Evolutionary conservation across 2,888 invertebrate genomes (phyloP), one percentile per base, ranked within the genome.

Genomic region (Sylvicola cinctus): DNA sequence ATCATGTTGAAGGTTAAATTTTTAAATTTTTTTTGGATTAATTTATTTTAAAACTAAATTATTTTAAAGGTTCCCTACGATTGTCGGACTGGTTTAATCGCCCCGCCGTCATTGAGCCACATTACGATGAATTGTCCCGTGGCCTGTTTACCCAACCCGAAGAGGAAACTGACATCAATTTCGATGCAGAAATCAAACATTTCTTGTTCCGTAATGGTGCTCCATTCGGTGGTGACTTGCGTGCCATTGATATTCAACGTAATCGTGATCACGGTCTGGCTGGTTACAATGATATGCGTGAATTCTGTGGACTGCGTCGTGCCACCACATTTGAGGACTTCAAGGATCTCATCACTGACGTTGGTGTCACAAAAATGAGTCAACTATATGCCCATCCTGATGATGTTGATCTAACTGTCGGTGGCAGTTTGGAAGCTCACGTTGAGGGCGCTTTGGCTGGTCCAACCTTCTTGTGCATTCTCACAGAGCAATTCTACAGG

Each of bases 351-450:
- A 75, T 79, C 33, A 62, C 70, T 7, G 47, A 52, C 35, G 62
- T 74, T 51, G 76, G 74, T 45, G 67, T 84, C 26, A 58, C 65
- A 37, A 66, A 69, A 40, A 58, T 85, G 8, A 55, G 67, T 38
- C 48, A 58, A 1, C 48, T 80, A 1, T 84, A 83, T 55, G 70
- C 68, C 38, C 65, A 64, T 31, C 73, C 74, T 0, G 74, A 80
- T 35, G 88, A 90, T 52, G 77, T 91, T 2, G 90, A 91, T 44
- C 52, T 90, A 36, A 81, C 80, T 11, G 79, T 87, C 6, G 91
- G 77, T 2, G 88, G 78, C 1, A 71, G 84, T 0, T 51, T 87
- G 33, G 91, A 91, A 55, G 56, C 58, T 2, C 74, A 75, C 37
- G 74, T 84, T 2, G 68, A 70, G 1, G 84, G 78, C 1, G 72